Base-by-base conservation (phyloP, 1,140 invertebrate species). In the Hetaerina americana region DNA sequence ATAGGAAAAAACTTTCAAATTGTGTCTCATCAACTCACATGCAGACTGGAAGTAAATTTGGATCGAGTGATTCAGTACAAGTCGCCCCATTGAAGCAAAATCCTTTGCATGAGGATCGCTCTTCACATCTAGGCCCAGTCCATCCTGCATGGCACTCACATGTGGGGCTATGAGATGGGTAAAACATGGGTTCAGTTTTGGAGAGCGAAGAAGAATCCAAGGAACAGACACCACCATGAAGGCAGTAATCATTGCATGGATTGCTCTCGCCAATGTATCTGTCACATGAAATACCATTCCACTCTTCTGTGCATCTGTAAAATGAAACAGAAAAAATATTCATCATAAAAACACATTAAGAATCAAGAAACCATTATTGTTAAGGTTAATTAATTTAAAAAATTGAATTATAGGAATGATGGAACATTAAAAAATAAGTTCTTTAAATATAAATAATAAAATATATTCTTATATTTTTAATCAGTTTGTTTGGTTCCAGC, bases 201-300 rank as follows among this genome's bases (percentile, higher is more conserved):
- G n/a, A n/a, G n/a, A n/a, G n/a, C n/a, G n/a, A n/a, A 1, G 40
- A 5, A 31, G 72, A 70, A n/a, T 73, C 68, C 22, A 79, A 76
- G 5, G 81, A 78, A 74, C 88, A 90, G 66, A 86, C 79, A 0
- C 83, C 85, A 27, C 82, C 82, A 74, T 89, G 85, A 26, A 81
- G 74, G 77, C 89, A 90, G 71, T 79, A 81, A 68, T 80, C 79
- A 0, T 80, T 77, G 77, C 89, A 91, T 5, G 85, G 83, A 80
- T 88, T 85, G 72, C 85, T 85, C 71, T 83, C 80, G 1, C 83
- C 81, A 5, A 86, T 80, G 72, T 85, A 73, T 73, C 72, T 72
- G 69, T 81, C 78, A 78, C 87, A 88, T 31, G 79, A 78, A 25
- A 78, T 69, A 5, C 87, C 87, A 69, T 82, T 83, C 81, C 82